Evolutionary conservation across 2,888 invertebrate species (phyloP).

Genomic region (Latheticus oryzae): DNA sequence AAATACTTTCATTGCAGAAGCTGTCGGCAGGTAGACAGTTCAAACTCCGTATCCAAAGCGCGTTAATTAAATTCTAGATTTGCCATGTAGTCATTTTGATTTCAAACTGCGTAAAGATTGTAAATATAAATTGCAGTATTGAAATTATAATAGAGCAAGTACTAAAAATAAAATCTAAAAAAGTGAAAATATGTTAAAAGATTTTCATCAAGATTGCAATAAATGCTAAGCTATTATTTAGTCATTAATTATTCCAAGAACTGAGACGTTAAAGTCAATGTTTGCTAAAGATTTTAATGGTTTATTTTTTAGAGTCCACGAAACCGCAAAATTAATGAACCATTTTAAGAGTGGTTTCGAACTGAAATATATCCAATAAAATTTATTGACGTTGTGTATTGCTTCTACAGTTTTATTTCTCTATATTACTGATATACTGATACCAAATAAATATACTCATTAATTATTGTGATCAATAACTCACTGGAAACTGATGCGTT

Average conservation of each 20-base stretch:
- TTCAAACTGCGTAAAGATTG: conserved; percentile 31
- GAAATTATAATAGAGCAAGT: conserved; percentile 7
- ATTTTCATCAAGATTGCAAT: no score
- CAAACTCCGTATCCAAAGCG: conserved; percentile 25
- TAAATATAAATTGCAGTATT: conserved; percentile 33
- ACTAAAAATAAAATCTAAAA: conserved; percentile 1
- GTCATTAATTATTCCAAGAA: conserved; percentile 22
- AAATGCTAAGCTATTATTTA: no score
- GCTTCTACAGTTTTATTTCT: no score
- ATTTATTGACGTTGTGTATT: no score
- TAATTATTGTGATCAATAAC: no score
- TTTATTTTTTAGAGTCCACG: conserved; percentile 22
- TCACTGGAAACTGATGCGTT: no score
- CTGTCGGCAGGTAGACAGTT: conserved; percentile 31
- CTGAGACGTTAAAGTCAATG: conserved; percentile 27
- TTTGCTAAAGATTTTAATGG: conserved; percentile 15
- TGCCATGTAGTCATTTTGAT: conserved; percentile 32
- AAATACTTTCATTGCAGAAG: conserved; percentile 33
- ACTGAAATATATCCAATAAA: no score
- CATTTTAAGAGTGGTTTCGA: conserved; percentile 21
- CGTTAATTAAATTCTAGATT: conserved; percentile 39
- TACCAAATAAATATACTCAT: no score
- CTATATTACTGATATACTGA: no score
- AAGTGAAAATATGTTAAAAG: background rate
- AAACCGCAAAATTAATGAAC: conserved; percentile 29